Percentiles rank a stretch among this genome's conserved stretches.
These are phyloP conservation scores for Cremastobaeus sp. DNA, from an alignment of 2,888 invertebrate genomes.

Conservation along the genomic window DNA sequence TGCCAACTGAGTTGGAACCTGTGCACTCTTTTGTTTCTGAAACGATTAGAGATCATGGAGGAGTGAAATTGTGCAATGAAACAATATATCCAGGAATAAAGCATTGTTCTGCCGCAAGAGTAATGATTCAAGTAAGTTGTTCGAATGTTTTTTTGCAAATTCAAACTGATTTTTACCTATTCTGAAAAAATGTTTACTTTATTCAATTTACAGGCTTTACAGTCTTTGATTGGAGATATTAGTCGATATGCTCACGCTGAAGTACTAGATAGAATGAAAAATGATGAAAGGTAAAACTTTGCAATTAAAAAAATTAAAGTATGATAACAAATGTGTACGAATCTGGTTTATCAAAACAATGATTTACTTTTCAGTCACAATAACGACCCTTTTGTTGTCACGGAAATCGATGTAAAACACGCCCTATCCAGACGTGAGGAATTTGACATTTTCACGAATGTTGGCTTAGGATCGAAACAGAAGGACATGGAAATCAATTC, in stretches of 20 bases:
- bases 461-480: constrained; percentile 67
- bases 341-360: not conserved
- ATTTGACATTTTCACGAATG: constrained; percentile 75
- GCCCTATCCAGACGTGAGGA: constrained; percentile 72
- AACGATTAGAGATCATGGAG: constrained; percentile 76
- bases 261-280: constrained; percentile 69
- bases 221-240: constrained; percentile 72
- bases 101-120: constrained; percentile 77
- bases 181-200: not conserved
- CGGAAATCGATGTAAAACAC: constrained; percentile 69
- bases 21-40: constrained; percentile 78
- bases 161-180: too few species aligned
- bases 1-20: constrained; percentile 67
- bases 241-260: constrained; percentile 70
- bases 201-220: constrained; percentile 64
- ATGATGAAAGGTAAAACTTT: constrained; percentile 67
- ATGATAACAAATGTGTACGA: not conserved
- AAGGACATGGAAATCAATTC: constrained; percentile 18
- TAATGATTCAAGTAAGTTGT: constrained; percentile 69
- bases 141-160: too few species aligned
- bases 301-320: too few species aligned
- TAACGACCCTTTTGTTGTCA: constrained; percentile 57
- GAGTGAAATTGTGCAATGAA: constrained; percentile 78
- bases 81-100: constrained; percentile 78
- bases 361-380: constrained; percentile 56